phyloP scores from a whole-genome alignment of 1,140 invertebrate species.

The Brachystomella parvula region DNA sequence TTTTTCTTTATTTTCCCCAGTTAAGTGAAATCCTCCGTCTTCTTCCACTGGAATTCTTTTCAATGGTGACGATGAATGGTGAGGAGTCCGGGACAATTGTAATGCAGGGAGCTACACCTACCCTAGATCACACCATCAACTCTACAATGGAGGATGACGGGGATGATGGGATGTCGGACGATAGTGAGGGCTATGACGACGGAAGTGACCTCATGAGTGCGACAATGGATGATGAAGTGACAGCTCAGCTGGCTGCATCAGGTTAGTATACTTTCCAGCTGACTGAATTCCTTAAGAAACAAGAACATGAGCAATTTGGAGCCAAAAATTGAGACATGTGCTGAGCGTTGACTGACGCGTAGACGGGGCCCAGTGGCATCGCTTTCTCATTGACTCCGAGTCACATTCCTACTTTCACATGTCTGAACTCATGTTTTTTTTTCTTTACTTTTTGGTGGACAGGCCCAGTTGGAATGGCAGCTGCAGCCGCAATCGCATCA shows the following conservation, averaged over 20 bases:
- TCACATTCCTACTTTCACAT: not conserved
- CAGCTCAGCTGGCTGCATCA: slow-evolving; percentile 87
- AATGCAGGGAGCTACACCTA: slow-evolving; percentile 24
- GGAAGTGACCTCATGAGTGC: slow-evolving; percentile 64
- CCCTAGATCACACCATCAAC: slow-evolving; percentile 15
- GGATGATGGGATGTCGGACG: slow-evolving; percentile 54
- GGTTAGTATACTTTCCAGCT: slow-evolving; percentile 48
- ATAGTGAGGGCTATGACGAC: slow-evolving; percentile 61
- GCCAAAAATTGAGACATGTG: slow-evolving; percentile 10
- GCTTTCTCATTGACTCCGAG: not conserved
- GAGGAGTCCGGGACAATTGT: slow-evolving; percentile 28
- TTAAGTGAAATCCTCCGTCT: not conserved
- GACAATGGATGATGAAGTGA: slow-evolving; percentile 84
- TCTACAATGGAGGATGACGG: slow-evolving; percentile 38
- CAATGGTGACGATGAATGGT: slow-evolving; percentile 37
- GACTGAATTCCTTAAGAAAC: slow-evolving; percentile 1
- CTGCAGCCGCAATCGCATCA: slow-evolving; percentile 90
- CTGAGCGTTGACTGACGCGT: slow-evolving; percentile 7
- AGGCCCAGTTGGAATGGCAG: slow-evolving; percentile 92
- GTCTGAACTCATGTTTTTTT: slow-evolving; percentile 15
- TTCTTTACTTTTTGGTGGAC: slow-evolving; percentile 29
- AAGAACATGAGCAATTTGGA: slow-evolving; percentile 1
- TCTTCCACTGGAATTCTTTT: not conserved
- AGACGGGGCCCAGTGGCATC: not conserved
- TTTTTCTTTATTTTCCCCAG: slow-evolving; percentile 1